These are phyloP conservation scores for Neocrepidodera transversa DNA, from an alignment of 2,888 invertebrate genomes.

Conservation along the genomic window DNA sequence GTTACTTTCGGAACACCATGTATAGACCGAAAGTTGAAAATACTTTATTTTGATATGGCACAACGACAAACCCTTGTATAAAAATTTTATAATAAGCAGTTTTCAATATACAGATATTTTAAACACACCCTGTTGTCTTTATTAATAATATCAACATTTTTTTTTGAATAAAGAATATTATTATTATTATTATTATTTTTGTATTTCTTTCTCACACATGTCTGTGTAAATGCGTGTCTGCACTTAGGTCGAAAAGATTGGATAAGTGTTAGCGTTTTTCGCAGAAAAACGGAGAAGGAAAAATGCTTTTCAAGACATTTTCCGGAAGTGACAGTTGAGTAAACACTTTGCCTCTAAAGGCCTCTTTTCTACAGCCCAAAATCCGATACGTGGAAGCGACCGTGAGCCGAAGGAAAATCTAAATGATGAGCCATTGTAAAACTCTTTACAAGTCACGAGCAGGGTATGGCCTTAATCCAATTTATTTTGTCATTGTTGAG, in stretches of 20 bases:
- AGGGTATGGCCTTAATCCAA: conserved; percentile 61
- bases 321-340: conserved; percentile 60
- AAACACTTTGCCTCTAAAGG: conserved; percentile 57
- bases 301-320: conserved; percentile 60
- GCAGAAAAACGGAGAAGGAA: conserved; percentile 45
- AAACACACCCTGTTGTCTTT: too few species aligned
- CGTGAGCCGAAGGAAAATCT: conserved; percentile 45
- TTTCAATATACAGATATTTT: too few species aligned
- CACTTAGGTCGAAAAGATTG: conserved; percentile 52
- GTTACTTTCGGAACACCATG: too few species aligned
- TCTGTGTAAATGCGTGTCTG: conserved; percentile 30
- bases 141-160: too few species aligned
- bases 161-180: too few species aligned
- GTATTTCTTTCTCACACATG: too few species aligned
- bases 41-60: too few species aligned
- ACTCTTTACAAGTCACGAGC: conserved; percentile 59
- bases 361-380: conserved; percentile 45
- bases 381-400: conserved; percentile 33
- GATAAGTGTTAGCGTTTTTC: conserved; percentile 59
- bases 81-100: too few species aligned
- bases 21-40: too few species aligned
- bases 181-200: too few species aligned
- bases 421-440: conserved; percentile 61
- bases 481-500: conserved; percentile 62
- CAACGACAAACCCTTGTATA: too few species aligned